Conservation (phyloP, 2,888 invertebrate species). For the Subacronicta megacephala region DNA sequence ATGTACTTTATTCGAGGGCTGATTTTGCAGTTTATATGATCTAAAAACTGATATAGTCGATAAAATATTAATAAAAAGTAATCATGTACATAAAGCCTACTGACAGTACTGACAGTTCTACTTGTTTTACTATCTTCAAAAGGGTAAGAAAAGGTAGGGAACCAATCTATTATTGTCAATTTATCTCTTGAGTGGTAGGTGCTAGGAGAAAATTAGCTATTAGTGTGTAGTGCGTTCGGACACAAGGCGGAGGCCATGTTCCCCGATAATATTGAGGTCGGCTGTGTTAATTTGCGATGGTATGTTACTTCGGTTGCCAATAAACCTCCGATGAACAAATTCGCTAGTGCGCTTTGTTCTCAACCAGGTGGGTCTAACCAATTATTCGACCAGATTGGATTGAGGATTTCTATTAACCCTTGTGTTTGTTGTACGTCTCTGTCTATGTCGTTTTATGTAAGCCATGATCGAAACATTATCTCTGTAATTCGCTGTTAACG, state of each 20-base stretch:
- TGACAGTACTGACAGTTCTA: constrained; percentile 13
- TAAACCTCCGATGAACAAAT: constrained; percentile 75
- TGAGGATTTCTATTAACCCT: constrained; percentile 71
- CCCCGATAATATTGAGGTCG: constrained; percentile 72
- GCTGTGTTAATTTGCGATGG: constrained; percentile 77
- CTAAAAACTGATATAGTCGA: constrained; percentile 3
- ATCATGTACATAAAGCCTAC: constrained; percentile 47
- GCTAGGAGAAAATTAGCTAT: constrained; percentile 75
- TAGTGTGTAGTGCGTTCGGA: constrained; percentile 66
- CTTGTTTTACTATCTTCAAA: constrained; percentile 37
- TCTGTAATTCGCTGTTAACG: constrained; percentile 35
- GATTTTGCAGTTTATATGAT: neutral
- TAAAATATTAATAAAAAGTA: constrained; percentile 18
- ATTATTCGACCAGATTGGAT: constrained; percentile 75
- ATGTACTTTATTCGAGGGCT: neutral
- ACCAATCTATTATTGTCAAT: constrained; percentile 80
- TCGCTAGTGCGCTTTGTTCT: constrained; percentile 71
- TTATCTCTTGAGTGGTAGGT: constrained; percentile 68
- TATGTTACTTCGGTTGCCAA: constrained; percentile 74
- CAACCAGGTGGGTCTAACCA: constrained; percentile 70
- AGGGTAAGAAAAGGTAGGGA: constrained; percentile 60
- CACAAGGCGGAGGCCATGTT: constrained; percentile 64
- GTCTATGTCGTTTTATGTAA: constrained; percentile 50
- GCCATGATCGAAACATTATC: constrained; percentile 52
- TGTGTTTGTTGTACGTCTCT: constrained; percentile 62